These are phyloP conservation scores for Argyresthia albistria DNA, from an alignment of 2,888 invertebrate genomes.

Conservation along the genomic window DNA sequence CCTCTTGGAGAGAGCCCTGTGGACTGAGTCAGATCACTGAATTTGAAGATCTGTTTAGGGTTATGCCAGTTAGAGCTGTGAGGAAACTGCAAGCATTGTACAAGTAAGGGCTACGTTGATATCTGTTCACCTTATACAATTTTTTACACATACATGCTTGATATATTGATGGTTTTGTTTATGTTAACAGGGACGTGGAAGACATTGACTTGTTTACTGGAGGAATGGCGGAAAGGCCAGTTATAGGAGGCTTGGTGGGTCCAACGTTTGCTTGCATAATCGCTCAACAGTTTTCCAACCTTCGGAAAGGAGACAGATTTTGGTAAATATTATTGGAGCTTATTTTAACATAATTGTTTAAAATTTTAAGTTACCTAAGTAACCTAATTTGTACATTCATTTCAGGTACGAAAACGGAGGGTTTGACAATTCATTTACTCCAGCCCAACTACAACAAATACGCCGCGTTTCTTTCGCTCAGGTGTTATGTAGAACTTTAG, in stretches of 20 bases:
- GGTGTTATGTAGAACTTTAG: slow-evolving; percentile 78
- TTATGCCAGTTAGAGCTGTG: slow-evolving; percentile 76
- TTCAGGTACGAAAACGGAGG: slow-evolving; percentile 83
- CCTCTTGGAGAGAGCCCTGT: slow-evolving; percentile 85
- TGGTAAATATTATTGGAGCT: slow-evolving; percentile 57
- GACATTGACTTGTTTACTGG: slow-evolving; percentile 90
- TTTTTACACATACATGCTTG: not conserved
- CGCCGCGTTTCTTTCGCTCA: slow-evolving; percentile 80
- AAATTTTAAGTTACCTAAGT: not conserved
- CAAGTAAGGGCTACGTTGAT: slow-evolving; percentile 31
- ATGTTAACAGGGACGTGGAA: slow-evolving; percentile 74
- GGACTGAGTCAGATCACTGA: slow-evolving; percentile 76
- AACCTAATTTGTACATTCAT: slow-evolving; percentile 2
- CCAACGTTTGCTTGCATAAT: slow-evolving; percentile 92
- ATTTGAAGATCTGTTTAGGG: slow-evolving; percentile 80
- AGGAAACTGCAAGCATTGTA: slow-evolving; percentile 75
- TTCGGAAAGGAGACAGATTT: slow-evolving; percentile 84
- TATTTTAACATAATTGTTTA: not conserved
- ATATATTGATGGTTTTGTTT: not conserved
- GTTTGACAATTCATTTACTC: slow-evolving; percentile 81
- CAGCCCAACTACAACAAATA: slow-evolving; percentile 82
- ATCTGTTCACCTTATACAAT: not conserved
- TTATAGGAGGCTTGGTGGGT: slow-evolving; percentile 85
- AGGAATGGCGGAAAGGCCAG: slow-evolving; percentile 86
- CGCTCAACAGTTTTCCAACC: slow-evolving; percentile 86